These are phyloP conservation scores for Caenorhabditis uteleia DNA, from an alignment of 2,888 invertebrate genomes.

Conservation along the genomic window DNA sequence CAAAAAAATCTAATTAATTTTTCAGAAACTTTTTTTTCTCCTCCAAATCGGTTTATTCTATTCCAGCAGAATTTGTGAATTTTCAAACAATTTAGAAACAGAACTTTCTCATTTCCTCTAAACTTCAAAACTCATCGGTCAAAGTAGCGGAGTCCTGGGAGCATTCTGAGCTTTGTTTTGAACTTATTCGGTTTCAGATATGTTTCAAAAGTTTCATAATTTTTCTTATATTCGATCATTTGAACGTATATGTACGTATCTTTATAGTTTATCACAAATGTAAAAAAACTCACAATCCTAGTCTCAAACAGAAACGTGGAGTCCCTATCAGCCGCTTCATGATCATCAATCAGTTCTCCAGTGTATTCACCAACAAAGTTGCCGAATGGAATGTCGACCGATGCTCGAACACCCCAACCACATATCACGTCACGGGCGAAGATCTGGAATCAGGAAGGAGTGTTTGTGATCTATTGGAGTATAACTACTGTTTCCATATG, in stretches of 20 bases:
- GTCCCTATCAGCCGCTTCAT: constrained; percentile 30
- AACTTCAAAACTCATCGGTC: too few species aligned
- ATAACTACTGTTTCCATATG: too few species aligned
- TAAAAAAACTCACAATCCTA: constrained; percentile 25
- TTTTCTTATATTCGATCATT: neutral
- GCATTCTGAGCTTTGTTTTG: neutral
- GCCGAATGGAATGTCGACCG: constrained; percentile 32
- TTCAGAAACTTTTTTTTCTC: too few species aligned
- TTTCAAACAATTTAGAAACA: too few species aligned
- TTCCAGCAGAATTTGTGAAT: too few species aligned
- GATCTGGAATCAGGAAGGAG: constrained; percentile 27
- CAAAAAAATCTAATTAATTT: too few species aligned
- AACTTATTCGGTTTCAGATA: neutral
- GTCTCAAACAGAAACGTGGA: constrained; percentile 56
- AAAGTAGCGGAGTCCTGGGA: too few species aligned
- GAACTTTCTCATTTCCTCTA: too few species aligned
- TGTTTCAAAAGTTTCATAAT: neutral
- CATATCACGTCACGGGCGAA: constrained; percentile 42
- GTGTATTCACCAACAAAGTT: constrained; percentile 54
- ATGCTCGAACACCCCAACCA: constrained; percentile 50
- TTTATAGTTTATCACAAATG: neutral
- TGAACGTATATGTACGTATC: neutral
- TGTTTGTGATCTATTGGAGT: too few species aligned
- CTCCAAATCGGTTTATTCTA: too few species aligned
- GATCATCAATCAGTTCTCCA: constrained; percentile 50